A percentile compares a stretch with the other conserved stretches of the same genome.
Conservation (phyloP, 2,888 invertebrate species). For the Enchytraeus crypticus region DNA sequence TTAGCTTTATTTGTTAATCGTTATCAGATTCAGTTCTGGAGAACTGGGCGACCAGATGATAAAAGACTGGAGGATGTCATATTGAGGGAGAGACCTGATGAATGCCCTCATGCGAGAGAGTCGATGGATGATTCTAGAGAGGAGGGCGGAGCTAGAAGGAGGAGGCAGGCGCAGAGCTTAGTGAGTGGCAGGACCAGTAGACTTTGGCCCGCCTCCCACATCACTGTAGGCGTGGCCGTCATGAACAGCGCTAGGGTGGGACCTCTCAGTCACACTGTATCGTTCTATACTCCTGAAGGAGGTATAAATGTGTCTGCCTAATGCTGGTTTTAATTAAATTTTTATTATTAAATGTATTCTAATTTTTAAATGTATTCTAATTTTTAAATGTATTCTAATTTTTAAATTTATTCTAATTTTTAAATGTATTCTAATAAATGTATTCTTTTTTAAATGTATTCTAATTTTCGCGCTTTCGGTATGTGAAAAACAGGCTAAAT, state of each 20-base stretch:
- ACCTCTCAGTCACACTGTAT: conserved; percentile 59
- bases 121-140: background rate
- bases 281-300: conserved; percentile 47
- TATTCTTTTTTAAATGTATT: background rate
- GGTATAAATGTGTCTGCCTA: too few relatives aligned
- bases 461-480: background rate
- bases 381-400: too few relatives aligned
- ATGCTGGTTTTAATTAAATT: too few relatives aligned
- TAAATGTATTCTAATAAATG: background rate
- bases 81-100: background rate
- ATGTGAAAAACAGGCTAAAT: too few relatives aligned
- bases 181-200: conserved; percentile 20
- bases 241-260: conserved; percentile 19
- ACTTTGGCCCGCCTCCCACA: conserved; percentile 52
- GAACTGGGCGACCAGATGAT: conserved; percentile 1
- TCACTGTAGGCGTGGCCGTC: conserved; percentile 68
- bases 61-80: background rate
- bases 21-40: conserved; percentile 17
- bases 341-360: too few relatives aligned
- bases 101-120: background rate
- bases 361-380: too few relatives aligned
- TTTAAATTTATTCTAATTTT: too few relatives aligned
- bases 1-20: too few relatives aligned
- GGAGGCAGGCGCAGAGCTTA: background rate
- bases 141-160: background rate